Evolutionary conservation across 2,888 invertebrate genomes (phyloP).

Genomic region (Scaptodrosophila latifasciaeformis): DNA sequence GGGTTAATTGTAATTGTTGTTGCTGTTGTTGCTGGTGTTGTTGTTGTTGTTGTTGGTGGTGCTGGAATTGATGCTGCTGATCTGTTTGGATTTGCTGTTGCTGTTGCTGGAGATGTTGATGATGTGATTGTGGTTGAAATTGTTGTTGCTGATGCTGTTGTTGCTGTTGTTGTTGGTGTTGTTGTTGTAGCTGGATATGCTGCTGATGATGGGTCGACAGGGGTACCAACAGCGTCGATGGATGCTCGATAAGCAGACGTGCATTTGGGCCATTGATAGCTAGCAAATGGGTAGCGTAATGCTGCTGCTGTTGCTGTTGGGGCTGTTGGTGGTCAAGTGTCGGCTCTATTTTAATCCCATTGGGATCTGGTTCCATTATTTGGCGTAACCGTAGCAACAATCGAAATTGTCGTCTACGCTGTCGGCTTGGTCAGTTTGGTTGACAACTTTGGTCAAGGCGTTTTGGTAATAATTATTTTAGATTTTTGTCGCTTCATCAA

Average conservation of each 20-base stretch:
- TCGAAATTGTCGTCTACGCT: conserved; percentile 60
- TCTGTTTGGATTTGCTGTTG: conserved; percentile 62
- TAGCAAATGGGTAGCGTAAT: conserved; percentile 73
- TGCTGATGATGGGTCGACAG: conserved; percentile 52
- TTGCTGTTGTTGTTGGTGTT: conserved; percentile 59
- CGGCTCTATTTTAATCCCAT: conserved; percentile 75
- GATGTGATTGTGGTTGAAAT: no score
- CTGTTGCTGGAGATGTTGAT: conserved; percentile 54
- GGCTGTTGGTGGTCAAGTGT: conserved; percentile 72
- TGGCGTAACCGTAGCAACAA: conserved; percentile 62
- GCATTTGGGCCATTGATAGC: conserved; percentile 74
- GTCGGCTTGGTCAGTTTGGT: conserved; percentile 14
- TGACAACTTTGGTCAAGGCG: conserved; percentile 1
- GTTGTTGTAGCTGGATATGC: conserved; percentile 39
- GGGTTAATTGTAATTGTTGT: conserved; percentile 59
- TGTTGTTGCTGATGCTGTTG: conserved; percentile 46
- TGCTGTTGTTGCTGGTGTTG: conserved; percentile 32
- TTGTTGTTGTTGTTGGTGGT: conserved; percentile 39
- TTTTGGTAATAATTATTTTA: neutral
- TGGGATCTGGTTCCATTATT: conserved; percentile 75
- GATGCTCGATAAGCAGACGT: conserved; percentile 73
- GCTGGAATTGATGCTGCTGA: conserved; percentile 48
- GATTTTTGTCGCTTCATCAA: conserved; percentile 27
- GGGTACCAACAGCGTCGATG: conserved; percentile 71
- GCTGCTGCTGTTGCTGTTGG: no score